These are phyloP conservation scores for Haliaeetus leucogaster DNA, from an alignment of 2,113 vertebrate genomes.

Conservation along the genomic window DNA sequence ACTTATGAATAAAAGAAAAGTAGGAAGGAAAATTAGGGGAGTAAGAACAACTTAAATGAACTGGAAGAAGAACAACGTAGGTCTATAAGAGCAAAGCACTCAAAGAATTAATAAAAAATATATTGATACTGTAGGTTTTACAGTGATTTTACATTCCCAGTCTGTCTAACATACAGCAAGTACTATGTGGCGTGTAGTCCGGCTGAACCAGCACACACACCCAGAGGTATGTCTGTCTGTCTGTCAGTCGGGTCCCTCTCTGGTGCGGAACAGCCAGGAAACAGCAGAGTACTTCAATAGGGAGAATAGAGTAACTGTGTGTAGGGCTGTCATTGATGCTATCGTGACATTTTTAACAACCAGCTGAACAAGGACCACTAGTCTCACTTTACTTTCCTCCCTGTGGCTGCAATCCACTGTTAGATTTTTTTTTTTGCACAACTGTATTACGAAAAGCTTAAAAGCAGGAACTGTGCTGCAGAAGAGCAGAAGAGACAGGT, in stretches of 20 bases:
- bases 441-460: background rate
- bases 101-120: background rate
- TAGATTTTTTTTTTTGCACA: background rate
- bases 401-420: background rate
- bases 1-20: conserved; percentile 35
- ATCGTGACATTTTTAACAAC: background rate
- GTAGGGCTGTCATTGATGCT: rapidly evolving
- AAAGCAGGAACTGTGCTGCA: background rate
- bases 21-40: background rate
- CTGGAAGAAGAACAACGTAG: background rate
- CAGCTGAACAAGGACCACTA: background rate
- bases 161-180: background rate
- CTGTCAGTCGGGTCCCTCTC: background rate
- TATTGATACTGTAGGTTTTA: background rate
- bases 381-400: background rate
- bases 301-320: background rate
- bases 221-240: background rate
- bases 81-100: background rate
- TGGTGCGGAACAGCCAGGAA: background rate
- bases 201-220: background rate
- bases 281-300: background rate
- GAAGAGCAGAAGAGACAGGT: background rate
- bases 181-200: background rate
- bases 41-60: background rate
- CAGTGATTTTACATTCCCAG: background rate